A percentile compares a stretch with the other conserved stretches of the same genome.
These are phyloP conservation scores for Bubo scandiacus DNA, from an alignment of 2,113 vertebrate genomes.

Conservation along the genomic window DNA sequence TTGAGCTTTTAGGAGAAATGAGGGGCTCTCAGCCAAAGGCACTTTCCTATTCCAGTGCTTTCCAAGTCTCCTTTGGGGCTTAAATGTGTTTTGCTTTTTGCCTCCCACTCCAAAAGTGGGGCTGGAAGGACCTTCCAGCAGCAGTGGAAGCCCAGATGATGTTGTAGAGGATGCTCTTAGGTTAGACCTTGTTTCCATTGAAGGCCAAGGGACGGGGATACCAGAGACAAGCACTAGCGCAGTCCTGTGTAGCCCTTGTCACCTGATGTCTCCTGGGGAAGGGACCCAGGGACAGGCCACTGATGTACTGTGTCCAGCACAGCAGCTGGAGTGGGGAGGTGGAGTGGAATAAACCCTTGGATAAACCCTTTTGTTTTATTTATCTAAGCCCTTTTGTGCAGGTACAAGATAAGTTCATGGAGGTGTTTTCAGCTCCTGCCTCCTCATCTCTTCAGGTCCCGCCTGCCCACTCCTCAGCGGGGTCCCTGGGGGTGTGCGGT, in stretches of 20 bases:
- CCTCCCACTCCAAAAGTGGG: not conserved
- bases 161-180: not conserved
- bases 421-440: not conserved
- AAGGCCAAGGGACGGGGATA: not conserved
- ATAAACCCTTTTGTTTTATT: not conserved
- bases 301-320: not conserved
- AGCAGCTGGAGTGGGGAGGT: not conserved
- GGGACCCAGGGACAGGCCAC: not conserved
- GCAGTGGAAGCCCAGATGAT: not conserved
- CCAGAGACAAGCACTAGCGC: not conserved
- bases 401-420: not conserved
- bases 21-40: not conserved
- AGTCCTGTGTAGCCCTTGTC: not conserved
- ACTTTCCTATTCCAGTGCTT: not conserved
- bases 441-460: fast-evolving
- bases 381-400: not conserved
- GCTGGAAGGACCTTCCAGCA: not conserved
- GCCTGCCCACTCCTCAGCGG: not conserved
- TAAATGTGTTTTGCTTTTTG: not conserved
- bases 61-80: not conserved
- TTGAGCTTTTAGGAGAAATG: not conserved
- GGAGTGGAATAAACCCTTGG: not conserved
- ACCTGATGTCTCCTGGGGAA: not conserved
- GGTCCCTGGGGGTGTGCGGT: not conserved
- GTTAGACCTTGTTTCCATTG: not conserved